Evolutionary conservation across 37 sponge, comb jelly and placozoan species (phyloP).

Genomic region (Oscarella lobularis): DNA sequence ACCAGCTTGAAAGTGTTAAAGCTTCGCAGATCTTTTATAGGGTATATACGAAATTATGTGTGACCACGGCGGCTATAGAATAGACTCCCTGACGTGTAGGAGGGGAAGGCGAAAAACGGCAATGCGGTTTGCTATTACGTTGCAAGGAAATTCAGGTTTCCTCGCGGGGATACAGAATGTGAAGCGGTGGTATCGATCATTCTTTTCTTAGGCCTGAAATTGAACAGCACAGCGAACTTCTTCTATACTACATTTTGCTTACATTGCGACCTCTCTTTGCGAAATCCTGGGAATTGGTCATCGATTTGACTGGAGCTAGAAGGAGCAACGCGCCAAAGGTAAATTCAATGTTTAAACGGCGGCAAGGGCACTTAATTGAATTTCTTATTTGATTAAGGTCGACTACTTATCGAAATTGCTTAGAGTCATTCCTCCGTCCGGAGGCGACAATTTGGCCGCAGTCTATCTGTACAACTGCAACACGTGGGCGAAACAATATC

Average conservation of each 20-base stretch:
- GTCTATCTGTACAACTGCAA: not conserved
- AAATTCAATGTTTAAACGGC: not conserved
- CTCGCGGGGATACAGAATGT: not conserved
- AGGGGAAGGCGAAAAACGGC: not conserved
- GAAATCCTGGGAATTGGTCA: not conserved
- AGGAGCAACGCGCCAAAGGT: slow-evolving; percentile 3
- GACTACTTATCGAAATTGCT: not conserved
- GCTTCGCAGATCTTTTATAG: not conserved
- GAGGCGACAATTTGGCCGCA: not conserved
- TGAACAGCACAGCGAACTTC: not conserved
- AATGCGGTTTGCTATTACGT: not conserved
- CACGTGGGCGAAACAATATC: not conserved
- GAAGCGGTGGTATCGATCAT: too few species aligned
- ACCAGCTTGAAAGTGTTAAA: not conserved
- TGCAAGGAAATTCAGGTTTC: not conserved
- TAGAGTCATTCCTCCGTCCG: not conserved
- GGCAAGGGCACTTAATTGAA: too few species aligned
- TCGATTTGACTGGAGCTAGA: not conserved
- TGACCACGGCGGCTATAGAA: too few species aligned
- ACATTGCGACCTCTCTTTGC: not conserved
- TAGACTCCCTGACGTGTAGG: too few species aligned
- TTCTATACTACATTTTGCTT: not conserved
- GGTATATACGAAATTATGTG: too few species aligned
- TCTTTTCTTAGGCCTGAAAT: not conserved
- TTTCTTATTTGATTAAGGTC: not conserved